Evolutionary conservation across 35 echinoderm and acorn worm species (phyloP), one percentile per base, ranked within the genome.

Genomic region (Lytechinus variegatus): DNA sequence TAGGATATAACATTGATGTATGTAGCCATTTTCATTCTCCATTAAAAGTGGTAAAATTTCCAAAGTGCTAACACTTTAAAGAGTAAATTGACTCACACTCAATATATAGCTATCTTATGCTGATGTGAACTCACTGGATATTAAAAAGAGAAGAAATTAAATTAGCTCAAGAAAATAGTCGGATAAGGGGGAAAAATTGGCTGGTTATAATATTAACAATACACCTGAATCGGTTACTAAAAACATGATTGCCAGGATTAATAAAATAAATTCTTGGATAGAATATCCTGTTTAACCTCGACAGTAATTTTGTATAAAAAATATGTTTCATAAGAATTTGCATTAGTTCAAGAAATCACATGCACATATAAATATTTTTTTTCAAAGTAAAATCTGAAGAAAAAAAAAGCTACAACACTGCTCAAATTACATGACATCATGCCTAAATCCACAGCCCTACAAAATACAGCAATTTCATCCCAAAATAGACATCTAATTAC

Each of bases 401-500:
- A 79, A 16, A 58, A 58, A 0, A 44, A 44, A 44, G 33, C 2
- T 44, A 44, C 33, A 44, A 44, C 56, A 58, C 56, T 13, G 13
- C 21, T 79, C 66, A 79, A 79, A 79, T n/a, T 79, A 79, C 66
- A 79, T 79, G 66, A 24, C 66, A 79, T 19, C 21, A 79, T 19
- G 24, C 14, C 66, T 6, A n/a, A 79, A 79, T 79, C 66, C 16
- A 24, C n/a, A 79, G 66, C 66, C 8, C 5, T 79, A 79, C 19
- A n/a, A 79, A 79, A 79, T 79, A 79, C 66, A 24, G n/a, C 66
- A 24, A 79, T 27, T 79, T 24, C 7, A 79, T 79, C 66, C 66
- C 66, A 79, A 79, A 79, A 79, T 79, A 79, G 66, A n/a, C n/a
- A 79, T 79, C 66, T 79, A 79, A 79, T 79, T 79, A 79, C 66